Conservation (phyloP, 2,797 vertebrate species). For the Sebastiscus tertius region DNA sequence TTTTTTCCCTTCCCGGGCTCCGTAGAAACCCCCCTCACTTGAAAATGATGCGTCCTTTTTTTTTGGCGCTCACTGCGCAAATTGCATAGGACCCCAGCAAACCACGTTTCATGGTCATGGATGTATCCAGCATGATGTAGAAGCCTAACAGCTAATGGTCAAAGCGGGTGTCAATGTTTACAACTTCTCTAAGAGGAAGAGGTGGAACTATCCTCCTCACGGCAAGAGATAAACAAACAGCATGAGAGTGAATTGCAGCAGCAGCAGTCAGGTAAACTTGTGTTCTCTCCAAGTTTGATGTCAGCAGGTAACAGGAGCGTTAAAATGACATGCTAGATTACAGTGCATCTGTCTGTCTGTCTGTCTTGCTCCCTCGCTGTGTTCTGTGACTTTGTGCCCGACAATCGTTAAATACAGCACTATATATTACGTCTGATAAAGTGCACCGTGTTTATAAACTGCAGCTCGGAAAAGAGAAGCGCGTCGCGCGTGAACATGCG, state of each 20-base stretch:
- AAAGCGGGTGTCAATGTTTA: neutral
- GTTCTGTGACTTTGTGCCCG: too few species aligned
- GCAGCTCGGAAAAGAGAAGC: too few species aligned
- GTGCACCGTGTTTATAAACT: too few species aligned
- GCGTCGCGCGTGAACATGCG: too few species aligned
- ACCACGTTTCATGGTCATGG: neutral
- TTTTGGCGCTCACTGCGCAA: too few species aligned
- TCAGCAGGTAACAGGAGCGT: rapidly evolving
- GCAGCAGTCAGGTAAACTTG: neutral
- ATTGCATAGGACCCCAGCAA: neutral
- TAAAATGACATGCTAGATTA: neutral
- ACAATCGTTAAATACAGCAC: rapidly evolving
- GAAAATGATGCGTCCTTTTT: too few species aligned
- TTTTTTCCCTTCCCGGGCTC: too few species aligned
- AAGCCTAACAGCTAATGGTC: too few species aligned
- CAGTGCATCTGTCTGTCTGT: neutral
- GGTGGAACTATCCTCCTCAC: neutral
- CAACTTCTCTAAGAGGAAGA: neutral
- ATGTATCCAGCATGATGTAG: too few species aligned
- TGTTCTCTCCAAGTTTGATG: neutral
- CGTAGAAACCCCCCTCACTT: too few species aligned
- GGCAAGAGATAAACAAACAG: neutral
- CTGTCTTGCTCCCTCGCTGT: too few species aligned
- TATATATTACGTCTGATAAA: too few species aligned
- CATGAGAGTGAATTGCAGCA: neutral